These are phyloP conservation scores for Antigone vipio DNA, from an alignment of 2,113 vertebrate species.

Conservation along the genomic window DNA sequence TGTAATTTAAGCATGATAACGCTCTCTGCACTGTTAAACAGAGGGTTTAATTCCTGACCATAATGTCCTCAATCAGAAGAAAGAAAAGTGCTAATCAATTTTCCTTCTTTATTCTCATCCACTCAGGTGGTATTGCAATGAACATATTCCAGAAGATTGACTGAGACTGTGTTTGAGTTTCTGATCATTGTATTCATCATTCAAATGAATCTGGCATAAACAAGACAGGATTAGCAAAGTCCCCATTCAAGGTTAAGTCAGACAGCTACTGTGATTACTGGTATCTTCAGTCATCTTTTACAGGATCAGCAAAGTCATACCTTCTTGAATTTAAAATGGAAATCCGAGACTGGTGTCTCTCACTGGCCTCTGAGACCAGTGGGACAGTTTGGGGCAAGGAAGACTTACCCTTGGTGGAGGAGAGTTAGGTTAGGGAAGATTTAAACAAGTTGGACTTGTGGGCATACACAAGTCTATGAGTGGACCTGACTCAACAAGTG, in stretches of 20 bases:
- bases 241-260: neutral
- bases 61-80: neutral
- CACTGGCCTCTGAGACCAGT: neutral
- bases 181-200: neutral
- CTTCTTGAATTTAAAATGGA: neutral
- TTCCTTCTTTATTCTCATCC: neutral
- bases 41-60: neutral
- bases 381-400: neutral
- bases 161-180: neutral
- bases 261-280: neutral
- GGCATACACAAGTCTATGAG: neutral
- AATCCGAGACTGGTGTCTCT: neutral
- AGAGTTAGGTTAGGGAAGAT: neutral
- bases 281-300: neutral
- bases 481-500: neutral
- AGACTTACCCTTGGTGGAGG: neutral
- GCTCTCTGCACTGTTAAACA: neutral
- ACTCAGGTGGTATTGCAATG: neutral
- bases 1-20: neutral
- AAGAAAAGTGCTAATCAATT: neutral
- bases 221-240: neutral
- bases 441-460: neutral
- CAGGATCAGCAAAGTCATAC: neutral
- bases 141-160: neutral
- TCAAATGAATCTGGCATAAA: neutral